phyloP scores from a whole-genome alignment of 2,888 invertebrate species.

The Pantelozetes paolii region DNA sequence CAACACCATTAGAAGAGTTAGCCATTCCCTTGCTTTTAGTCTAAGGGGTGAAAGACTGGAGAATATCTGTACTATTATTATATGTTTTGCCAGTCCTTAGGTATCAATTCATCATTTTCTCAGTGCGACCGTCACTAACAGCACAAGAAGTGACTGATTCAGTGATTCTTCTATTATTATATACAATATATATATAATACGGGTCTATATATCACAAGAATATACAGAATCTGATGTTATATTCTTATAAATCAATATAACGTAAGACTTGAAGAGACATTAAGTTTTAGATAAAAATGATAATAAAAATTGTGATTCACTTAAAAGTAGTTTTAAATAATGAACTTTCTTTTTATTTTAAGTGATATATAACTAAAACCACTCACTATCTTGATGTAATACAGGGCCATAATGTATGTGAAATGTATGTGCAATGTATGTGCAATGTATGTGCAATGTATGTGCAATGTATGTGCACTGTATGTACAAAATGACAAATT shows the following conservation, averaged over 20 bases:
- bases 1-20: constrained; percentile 10
- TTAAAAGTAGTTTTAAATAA: neutral
- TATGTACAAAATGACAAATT: constrained; percentile 5
- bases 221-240: neutral
- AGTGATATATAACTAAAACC: neutral
- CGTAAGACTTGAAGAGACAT: neutral
- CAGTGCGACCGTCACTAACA: constrained; percentile 30
- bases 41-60: neutral
- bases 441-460: neutral
- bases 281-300: neutral
- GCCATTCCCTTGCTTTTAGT: neutral
- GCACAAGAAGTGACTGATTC: neutral
- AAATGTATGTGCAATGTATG: too few species aligned
- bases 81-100: constrained; percentile 22
- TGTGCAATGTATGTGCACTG: neutral
- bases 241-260: neutral
- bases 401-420: too few species aligned
- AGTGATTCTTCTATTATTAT: neutral
- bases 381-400: neutral
- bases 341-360: neutral
- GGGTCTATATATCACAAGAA: too few species aligned
- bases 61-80: constrained; percentile 17
- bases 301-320: neutral
- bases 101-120: constrained; percentile 35
- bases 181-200: too few species aligned